Percentiles rank a stretch among this genome's conserved stretches.
Conservation (phyloP, 2,797 vertebrate genomes). For the Sebastes flavidus region DNA sequence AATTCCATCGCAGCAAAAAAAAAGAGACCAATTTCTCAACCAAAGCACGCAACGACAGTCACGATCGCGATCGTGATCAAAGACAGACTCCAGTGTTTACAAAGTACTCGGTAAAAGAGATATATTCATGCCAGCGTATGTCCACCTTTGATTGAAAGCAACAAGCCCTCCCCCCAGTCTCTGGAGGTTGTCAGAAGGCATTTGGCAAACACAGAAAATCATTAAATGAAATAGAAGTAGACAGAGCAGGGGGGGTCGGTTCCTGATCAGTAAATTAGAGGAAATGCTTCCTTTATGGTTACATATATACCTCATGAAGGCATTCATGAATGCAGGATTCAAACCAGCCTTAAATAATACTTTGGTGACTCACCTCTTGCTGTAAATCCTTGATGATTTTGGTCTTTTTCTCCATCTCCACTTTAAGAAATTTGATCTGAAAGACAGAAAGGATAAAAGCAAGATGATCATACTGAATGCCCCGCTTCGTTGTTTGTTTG, state of each 20-base stretch:
- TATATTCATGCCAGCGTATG: slow-evolving; percentile 22
- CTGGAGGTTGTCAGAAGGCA: slow-evolving; percentile 8
- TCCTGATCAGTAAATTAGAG: slow-evolving; percentile 16
- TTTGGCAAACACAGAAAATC: slow-evolving; percentile 42
- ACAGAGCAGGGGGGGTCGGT: background rate
- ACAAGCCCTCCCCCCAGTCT: background rate
- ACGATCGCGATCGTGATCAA: slow-evolving; percentile 33
- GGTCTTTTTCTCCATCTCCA: slow-evolving; percentile 97
- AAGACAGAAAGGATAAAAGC: slow-evolving; percentile 51
- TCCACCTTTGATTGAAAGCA: slow-evolving; percentile 41
- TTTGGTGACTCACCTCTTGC: slow-evolving; percentile 89
- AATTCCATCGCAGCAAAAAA: background rate
- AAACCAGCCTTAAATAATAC: background rate
- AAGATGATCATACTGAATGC: background rate
- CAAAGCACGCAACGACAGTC: background rate
- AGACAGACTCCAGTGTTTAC: slow-evolving; percentile 19
- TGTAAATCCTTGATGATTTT: slow-evolving; percentile 98
- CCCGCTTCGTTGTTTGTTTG: background rate
- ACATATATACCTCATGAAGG: background rate
- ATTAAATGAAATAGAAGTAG: slow-evolving; percentile 28
- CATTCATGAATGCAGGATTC: background rate
- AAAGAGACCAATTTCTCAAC: slow-evolving; percentile 7
- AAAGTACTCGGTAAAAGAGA: slow-evolving; percentile 8
- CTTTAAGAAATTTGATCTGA: slow-evolving; percentile 96
- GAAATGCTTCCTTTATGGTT: background rate